Conservation (phyloP, 37 sponge, comb jelly and placozoan genomes). For the Haliclona indistincta region DNA sequence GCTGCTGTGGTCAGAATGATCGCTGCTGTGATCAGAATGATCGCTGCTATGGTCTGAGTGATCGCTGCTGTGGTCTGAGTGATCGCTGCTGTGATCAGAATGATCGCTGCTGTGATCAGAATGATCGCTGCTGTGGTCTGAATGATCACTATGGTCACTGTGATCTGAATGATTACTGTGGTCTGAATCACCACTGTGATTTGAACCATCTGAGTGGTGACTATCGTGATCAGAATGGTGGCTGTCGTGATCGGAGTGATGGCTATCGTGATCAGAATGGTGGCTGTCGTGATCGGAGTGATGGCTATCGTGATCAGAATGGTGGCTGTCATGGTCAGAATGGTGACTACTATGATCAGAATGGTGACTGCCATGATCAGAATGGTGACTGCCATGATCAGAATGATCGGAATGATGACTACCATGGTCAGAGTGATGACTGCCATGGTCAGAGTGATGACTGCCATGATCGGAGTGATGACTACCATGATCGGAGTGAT, state of each 20-base stretch:
- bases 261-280: neutral
- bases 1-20: neutral
- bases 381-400: neutral
- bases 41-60: neutral
- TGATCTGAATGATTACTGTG: neutral
- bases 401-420: neutral
- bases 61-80: neutral
- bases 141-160: neutral
- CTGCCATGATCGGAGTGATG: neutral
- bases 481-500: neutral
- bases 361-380: neutral
- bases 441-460: neutral
- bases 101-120: neutral
- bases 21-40: neutral
- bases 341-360: neutral
- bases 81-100: neutral
- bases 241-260: neutral
- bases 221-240: constrained; percentile 1
- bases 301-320: neutral
- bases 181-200: neutral
- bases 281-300: neutral
- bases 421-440: neutral
- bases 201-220: neutral
- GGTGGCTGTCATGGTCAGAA: neutral
- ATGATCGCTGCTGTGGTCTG: neutral